Base-by-base conservation (phyloP, 2,797 vertebrate genomes). In the Cyprinodon diabolis region DNA sequence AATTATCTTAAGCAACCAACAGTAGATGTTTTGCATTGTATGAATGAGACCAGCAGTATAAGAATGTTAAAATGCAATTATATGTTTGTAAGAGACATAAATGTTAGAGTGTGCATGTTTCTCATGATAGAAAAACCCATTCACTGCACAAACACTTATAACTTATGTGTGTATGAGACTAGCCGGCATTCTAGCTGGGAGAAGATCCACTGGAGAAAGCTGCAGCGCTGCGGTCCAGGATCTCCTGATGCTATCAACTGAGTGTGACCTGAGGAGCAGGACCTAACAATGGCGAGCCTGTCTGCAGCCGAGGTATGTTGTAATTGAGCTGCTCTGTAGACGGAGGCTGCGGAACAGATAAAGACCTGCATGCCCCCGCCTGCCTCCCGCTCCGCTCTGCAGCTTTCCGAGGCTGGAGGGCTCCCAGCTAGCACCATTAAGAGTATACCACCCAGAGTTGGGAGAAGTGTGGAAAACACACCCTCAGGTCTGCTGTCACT, bases 401-500 rank as follows among this genome's bases (percentile, higher is more conserved):
- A 71, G 75, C 55, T 84, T 63, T 70, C 65, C 9, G 69, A 69
- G 78, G 56, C 65, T 49, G 37, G 21, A 58, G 74, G 52, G 35
- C 70, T 43, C 69, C 40, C 35, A 2, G 74, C 23, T 8, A 57
- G 60, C 70, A 71, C 89, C 84, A 85, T 89, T 89, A 89, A 37
- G 37, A 86, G 62, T 7, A 92, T 92, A 83, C 94, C 93, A 95
- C 94, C 94, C 93, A 95, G 85, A 83, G 65, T 57, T 86, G 82
- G 76, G 72, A 84, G 72, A 77, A 52, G 75, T 80, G 80, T 60
- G 56, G 62, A 84, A 80, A 84, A 83, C 87, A 79, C 49, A 0
- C 83, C 87, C 86, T 82, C 67, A 1, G 81, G 85, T 71, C 71
- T 9, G 35, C 85, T 85, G 87, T 91, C 90, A 86, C 72, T 86